A percentile compares a stretch with the other conserved stretches of the same genome.
Evolutionary conservation across 2,113 vertebrate species (phyloP).

Genomic region (Crotalus tigris): DNA sequence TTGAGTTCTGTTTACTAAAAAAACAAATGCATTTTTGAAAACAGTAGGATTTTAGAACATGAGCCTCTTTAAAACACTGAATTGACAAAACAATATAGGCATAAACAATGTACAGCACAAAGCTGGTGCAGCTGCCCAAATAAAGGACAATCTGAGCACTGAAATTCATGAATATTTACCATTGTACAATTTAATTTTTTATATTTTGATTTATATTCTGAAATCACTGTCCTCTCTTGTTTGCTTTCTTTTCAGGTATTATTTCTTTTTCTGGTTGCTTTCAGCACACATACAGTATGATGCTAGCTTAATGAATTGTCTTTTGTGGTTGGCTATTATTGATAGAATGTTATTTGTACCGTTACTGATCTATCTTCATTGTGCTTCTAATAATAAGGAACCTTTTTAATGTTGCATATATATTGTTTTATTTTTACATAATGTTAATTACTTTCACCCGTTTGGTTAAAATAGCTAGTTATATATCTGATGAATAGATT

Average conservation of each 20-base stretch:
- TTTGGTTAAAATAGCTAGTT: neutral
- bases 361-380: neutral
- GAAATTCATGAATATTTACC: slow-evolving; percentile 58
- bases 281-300: slow-evolving; percentile 6
- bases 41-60: slow-evolving; percentile 31
- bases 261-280: slow-evolving; percentile 34
- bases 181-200: slow-evolving; percentile 43
- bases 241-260: slow-evolving; percentile 34
- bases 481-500: neutral
- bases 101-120: slow-evolving; percentile 26
- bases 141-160: slow-evolving; percentile 31
- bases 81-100: slow-evolving; percentile 36
- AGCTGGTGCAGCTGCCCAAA: slow-evolving; percentile 55
- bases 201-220: slow-evolving; percentile 29
- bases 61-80: slow-evolving; percentile 40
- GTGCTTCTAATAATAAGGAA: neutral
- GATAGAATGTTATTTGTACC: neutral
- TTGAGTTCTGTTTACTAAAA: slow-evolving; percentile 6
- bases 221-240: slow-evolving; percentile 35
- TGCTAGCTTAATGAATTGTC: slow-evolving; percentile 1
- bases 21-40: slow-evolving; percentile 47
- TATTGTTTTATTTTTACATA: neutral
- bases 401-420: neutral
- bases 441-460: neutral
- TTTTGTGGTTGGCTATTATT: neutral